Percentiles rank a stretch among this genome's conserved stretches.
Conservation (phyloP, 2,888 invertebrate species). For the Camptogramma bilineatum region DNA sequence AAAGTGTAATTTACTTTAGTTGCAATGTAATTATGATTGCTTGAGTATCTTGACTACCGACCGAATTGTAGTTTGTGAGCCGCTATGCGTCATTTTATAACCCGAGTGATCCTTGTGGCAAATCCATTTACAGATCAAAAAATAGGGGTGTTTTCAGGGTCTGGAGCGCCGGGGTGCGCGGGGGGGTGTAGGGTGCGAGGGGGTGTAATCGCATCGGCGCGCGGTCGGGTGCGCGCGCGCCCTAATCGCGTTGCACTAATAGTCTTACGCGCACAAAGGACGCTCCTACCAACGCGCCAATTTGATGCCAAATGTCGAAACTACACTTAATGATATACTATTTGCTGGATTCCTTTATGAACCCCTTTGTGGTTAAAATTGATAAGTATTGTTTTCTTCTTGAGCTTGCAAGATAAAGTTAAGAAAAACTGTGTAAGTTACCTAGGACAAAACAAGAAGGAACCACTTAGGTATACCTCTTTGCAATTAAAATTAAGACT, state of each 20-base stretch:
- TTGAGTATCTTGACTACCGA: not conserved
- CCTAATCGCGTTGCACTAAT: constrained; percentile 80
- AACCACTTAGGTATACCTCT: too few species aligned
- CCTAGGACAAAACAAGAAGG: too few species aligned
- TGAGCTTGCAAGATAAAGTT: not conserved
- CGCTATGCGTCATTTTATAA: constrained; percentile 48
- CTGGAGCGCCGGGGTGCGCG: constrained; percentile 40
- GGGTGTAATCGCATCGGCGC: constrained; percentile 70
- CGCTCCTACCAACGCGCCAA: constrained; percentile 74
- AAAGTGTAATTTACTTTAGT: too few species aligned
- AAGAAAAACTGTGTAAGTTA: not conserved
- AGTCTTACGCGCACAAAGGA: constrained; percentile 80
- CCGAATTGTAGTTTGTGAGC: too few species aligned
- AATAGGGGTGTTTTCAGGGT: constrained; percentile 51
- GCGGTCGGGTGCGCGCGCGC: constrained; percentile 75
- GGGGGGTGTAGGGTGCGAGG: constrained; percentile 45
- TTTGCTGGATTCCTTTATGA: constrained; percentile 9
- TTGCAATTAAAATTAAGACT: too few species aligned
- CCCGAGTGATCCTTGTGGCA: constrained; percentile 44
- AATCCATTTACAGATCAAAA: constrained; percentile 69
- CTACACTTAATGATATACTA: constrained; percentile 29
- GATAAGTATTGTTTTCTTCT: not conserved
- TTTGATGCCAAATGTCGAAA: constrained; percentile 79
- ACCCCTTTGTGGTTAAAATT: constrained; percentile 12
- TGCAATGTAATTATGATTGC: not conserved